Evolutionary conservation across 2,888 invertebrate genomes (phyloP).

Genomic region (Athalia circularis): DNA sequence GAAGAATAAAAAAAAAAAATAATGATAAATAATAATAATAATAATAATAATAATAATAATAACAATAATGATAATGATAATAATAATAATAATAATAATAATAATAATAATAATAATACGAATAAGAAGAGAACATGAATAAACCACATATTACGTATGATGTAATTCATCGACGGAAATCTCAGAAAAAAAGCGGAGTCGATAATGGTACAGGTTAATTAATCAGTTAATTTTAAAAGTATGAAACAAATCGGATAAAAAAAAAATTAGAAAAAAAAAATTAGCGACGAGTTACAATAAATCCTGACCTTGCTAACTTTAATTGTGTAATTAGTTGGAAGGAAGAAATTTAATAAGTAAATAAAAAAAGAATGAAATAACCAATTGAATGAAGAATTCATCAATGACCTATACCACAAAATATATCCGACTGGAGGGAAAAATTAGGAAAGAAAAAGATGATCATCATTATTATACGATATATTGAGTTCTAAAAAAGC

Average conservation of each 20-base stretch:
- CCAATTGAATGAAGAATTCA: background rate
- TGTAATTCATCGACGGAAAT: slow-evolving; percentile 39
- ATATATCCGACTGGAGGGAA: no score
- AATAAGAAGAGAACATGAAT: slow-evolving; percentile 32
- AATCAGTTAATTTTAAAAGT: no score
- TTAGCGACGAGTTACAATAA: background rate
- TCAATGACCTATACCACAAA: no score
- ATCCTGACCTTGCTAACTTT: no score
- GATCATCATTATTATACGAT: no score
- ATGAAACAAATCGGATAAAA: background rate
- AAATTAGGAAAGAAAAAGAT: no score
- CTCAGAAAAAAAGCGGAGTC: slow-evolving; percentile 16
- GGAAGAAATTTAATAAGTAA: background rate
- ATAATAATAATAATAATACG: slow-evolving; percentile 29
- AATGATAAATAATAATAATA: no score
- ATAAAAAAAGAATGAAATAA: slow-evolving; percentile 44
- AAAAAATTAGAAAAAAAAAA: background rate
- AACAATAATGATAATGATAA: background rate
- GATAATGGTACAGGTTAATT: background rate
- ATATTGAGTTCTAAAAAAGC: no score
- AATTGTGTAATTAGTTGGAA: no score
- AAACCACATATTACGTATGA: slow-evolving; percentile 35
- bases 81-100: background rate
- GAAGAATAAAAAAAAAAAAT: slow-evolving; percentile 53
- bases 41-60: background rate